Percentiles rank a stretch among this genome's conserved stretches.
Evolutionary conservation across 2,888 invertebrate species (phyloP).

Genomic region (Chloroclystis v-ata): DNA sequence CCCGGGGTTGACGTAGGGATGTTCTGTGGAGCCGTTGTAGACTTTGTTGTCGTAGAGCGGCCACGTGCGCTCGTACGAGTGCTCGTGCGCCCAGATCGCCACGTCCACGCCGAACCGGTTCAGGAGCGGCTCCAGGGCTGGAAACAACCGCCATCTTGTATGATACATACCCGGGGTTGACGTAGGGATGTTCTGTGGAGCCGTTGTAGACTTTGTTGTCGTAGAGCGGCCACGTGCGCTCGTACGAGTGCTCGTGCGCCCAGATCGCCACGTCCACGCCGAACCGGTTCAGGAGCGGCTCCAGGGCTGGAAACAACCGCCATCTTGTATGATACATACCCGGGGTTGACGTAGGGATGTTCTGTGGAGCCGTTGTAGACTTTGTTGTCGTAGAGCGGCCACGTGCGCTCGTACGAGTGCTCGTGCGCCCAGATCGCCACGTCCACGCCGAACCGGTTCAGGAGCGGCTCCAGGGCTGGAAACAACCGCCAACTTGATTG

Average conservation of each 20-base stretch:
- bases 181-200: constrained; percentile 67
- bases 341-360: constrained; percentile 76
- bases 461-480: constrained; percentile 86
- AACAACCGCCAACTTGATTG: neutral
- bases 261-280: constrained; percentile 96
- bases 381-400: constrained; percentile 93
- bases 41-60: constrained; percentile 92
- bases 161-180: constrained; percentile 68
- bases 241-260: constrained; percentile 99
- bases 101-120: constrained; percentile 94
- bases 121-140: constrained; percentile 89
- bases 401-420: constrained; percentile 97
- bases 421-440: constrained; percentile 98
- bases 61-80: constrained; percentile 97
- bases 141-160: neutral
- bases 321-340: constrained; percentile 40
- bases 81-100: constrained; percentile 98
- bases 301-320: constrained; percentile 76
- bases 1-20: constrained; percentile 77
- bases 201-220: constrained; percentile 86
- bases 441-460: constrained; percentile 94
- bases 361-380: constrained; percentile 80
- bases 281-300: constrained; percentile 89
- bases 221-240: constrained; percentile 96
- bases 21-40: constrained; percentile 77